Conservation (phyloP, 2,113 vertebrate genomes). For the Cheilinus undulatus region DNA sequence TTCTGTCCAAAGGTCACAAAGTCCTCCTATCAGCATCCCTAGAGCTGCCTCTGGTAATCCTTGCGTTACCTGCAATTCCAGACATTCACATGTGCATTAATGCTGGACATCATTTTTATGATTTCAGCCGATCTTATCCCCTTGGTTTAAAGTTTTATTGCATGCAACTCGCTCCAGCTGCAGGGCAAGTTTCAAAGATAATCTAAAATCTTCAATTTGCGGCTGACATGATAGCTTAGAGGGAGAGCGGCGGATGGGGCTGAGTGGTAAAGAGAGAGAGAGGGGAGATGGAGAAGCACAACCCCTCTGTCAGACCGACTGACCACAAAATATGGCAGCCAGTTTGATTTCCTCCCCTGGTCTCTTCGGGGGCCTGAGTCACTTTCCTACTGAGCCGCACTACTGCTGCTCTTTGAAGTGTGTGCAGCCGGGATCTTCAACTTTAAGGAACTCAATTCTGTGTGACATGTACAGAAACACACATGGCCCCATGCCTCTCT, state of each 20-base stretch:
- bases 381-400: slow-evolving; percentile 59
- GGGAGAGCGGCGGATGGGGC: slow-evolving; percentile 1
- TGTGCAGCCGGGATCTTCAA: slow-evolving; percentile 41
- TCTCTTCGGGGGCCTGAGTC: slow-evolving; percentile 53
- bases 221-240: slow-evolving; percentile 34
- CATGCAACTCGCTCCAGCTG: slow-evolving; percentile 24
- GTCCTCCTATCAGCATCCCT: background rate
- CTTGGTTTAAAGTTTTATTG: slow-evolving; percentile 38
- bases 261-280: background rate
- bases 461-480: slow-evolving; percentile 33
- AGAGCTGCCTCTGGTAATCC: slow-evolving; percentile 1
- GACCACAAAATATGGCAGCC: slow-evolving; percentile 48
- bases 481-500: slow-evolving; percentile 9
- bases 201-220: slow-evolving; percentile 63
- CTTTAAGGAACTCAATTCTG: slow-evolving; percentile 24
- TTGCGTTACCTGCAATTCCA: slow-evolving; percentile 20
- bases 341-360: slow-evolving; percentile 71
- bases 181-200: slow-evolving; percentile 51
- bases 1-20: background rate
- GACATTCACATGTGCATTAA: slow-evolving; percentile 21
- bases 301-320: slow-evolving; percentile 51
- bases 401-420: slow-evolving; percentile 71
- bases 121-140: slow-evolving; percentile 24
- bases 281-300: slow-evolving; percentile 17
- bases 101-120: slow-evolving; percentile 37